Conservation (phyloP, 2,888 invertebrate genomes). For the Drosophila multiciliata region DNA sequence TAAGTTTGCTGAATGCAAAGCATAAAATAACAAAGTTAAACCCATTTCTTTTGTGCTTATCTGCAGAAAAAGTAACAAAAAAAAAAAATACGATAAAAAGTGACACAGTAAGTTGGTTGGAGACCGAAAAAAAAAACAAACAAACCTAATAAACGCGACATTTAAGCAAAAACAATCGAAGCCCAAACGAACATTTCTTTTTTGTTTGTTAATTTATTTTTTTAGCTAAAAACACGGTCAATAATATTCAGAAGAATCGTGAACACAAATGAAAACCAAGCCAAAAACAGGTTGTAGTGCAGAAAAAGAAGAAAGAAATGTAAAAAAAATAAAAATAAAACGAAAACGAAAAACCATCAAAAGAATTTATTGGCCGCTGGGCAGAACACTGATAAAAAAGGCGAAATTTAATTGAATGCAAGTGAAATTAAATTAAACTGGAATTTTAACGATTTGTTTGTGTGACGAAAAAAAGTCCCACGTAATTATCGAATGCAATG, state of each 20-base stretch:
- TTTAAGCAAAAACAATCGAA: slow-evolving; percentile 29
- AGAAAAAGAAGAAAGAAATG: slow-evolving; percentile 13
- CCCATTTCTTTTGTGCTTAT: slow-evolving; percentile 40
- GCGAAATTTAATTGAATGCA: slow-evolving; percentile 40
- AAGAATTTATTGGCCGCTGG: slow-evolving; percentile 22
- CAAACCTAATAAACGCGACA: slow-evolving; percentile 3
- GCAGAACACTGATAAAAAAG: slow-evolving; percentile 35
- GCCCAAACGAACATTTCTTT: slow-evolving; percentile 26
- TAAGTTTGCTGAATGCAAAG: slow-evolving; percentile 21
- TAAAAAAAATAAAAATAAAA: not conserved
- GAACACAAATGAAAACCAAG: slow-evolving; percentile 32
- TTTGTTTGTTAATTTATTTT: slow-evolving; percentile 14
- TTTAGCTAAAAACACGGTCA: slow-evolving; percentile 4
- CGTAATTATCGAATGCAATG: not conserved
- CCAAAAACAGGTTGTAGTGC: slow-evolving; percentile 57
- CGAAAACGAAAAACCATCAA: slow-evolving; percentile 4
- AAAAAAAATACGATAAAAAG: slow-evolving; percentile 24
- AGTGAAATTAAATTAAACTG: slow-evolving; percentile 23
- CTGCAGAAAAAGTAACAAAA: slow-evolving; percentile 14
- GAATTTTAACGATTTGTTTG: not conserved
- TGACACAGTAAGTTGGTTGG: slow-evolving; percentile 20
- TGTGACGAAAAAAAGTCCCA: not conserved
- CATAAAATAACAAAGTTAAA: slow-evolving; percentile 6
- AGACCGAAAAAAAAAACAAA: slow-evolving; percentile 23
- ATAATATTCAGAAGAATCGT: slow-evolving; percentile 4